Conservation (phyloP, 1,140 invertebrate genomes). For the Macrobrachium nipponense region DNA sequence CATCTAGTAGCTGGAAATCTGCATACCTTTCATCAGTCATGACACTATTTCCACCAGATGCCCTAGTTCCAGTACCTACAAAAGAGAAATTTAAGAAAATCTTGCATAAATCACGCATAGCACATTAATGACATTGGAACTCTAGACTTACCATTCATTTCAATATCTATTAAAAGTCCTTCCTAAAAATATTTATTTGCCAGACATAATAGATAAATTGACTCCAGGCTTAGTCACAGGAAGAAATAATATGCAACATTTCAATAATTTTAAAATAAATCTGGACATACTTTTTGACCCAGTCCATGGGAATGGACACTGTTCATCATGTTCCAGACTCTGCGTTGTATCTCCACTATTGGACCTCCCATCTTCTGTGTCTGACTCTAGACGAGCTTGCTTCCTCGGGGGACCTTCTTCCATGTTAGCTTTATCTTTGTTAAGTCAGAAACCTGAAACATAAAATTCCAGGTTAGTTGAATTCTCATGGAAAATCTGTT, state of each 20-base stretch:
- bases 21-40: constrained; percentile 40
- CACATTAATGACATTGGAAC: not conserved
- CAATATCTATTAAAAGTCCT: too few relatives aligned
- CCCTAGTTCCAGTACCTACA: constrained; percentile 22
- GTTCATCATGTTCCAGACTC: not conserved
- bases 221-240: too few relatives aligned
- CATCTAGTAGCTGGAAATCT: constrained; percentile 84
- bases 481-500: not conserved
- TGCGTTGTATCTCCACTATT: not conserved
- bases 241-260: too few relatives aligned
- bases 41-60: constrained; percentile 49
- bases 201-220: too few relatives aligned
- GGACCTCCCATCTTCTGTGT: not conserved
- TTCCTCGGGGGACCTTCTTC: constrained; percentile 3
- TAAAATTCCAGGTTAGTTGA: not conserved
- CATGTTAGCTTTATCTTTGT: not conserved
- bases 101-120: not conserved
- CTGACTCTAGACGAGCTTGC: not conserved
- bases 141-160: too few relatives aligned
- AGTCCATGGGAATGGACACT: not conserved
- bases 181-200: too few relatives aligned
- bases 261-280: too few relatives aligned
- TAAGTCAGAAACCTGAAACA: constrained; percentile 1
- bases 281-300: not conserved
- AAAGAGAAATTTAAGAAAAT: not conserved